Base-by-base conservation (phyloP, 1,140 invertebrate species). In the Acromyrmex charruanus region DNA sequence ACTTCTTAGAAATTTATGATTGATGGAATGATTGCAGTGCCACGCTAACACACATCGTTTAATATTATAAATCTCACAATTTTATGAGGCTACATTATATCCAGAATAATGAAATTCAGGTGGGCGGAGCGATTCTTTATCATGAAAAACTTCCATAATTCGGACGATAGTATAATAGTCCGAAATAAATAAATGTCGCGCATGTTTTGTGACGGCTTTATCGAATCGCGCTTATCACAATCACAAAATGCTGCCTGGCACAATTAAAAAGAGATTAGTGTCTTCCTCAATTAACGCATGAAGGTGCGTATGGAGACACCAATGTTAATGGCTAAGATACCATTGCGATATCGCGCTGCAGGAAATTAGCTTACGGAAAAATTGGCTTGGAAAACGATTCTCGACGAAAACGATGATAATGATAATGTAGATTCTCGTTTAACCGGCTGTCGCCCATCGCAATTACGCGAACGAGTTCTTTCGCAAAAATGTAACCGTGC, bases 391-490 rank as follows among this genome's bases (percentile, higher is more conserved):
- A 44, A 63, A n/a, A 61, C n/a, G 31, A 39, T 44, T 44, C 25
- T 71, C 18, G 55, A 53, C 12, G 61, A 68, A 59, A 28, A 61
- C 55, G 69, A 61, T 16, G 55, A 51, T 25, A 28, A 74, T 10
- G 68, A 59, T 49, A 58, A 61, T 75, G 55, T 18, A 2, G 55
- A 74, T 75, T 84, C 69, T 84, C 58, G 69, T 84, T 84, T 84
- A 51, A 84, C 55, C 69, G 53, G 80, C 80, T 75, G 80, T 84
- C 69, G 69, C 55, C 28, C 35, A 63, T 51, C 39, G 58, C 69
- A 75, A 84, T 84, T 84, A 84, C 55, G 39, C 55, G 28, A 84
- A 84, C 80, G 69, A 61, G 80, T 84, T 84, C 80, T 74, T 75
- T 31, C 44, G 69, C 55, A 84, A 84, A 84, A 84, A 84, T 84